Evolutionary conservation across 1,140 invertebrate genomes (phyloP), one percentile per base, ranked within the genome.

Genomic region (Asbolus verrucosus): DNA sequence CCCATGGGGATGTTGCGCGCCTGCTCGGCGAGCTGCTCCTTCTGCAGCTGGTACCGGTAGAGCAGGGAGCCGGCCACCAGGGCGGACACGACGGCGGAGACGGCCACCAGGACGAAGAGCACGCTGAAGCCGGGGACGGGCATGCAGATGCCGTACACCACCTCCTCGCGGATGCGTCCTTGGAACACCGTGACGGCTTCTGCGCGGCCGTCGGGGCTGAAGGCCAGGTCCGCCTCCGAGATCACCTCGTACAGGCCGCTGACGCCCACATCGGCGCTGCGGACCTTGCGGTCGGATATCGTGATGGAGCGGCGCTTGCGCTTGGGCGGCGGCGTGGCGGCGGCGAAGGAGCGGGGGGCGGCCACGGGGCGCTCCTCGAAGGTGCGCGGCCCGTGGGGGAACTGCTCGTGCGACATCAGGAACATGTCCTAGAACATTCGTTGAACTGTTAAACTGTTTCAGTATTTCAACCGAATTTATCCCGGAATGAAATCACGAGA

Each of bases 101-200:
- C 88, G 0, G 93, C 92, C 1, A 94, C 91, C 8, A 95, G 86
- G 19, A 95, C 92, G 81, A 96, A 96, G 4, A 95, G 84, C 1
- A 93, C 89, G 72, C 94, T 94, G 78, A 97, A 95, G 13, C 93
- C 92, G 0, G 93, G 89, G 15, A 94, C 90, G 0, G 94, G 94
- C 81, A 97, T 87, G 75, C 94, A 97, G 24, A 97, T 94, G 30
- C 94, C 94, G 77, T 97, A 96, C 0, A 96, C 91, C 0, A 95
- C 91, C 81, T 94, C 93, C 79, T 94, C 91, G 30, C 90, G 86
- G 79, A 94, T 94, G 77, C 91, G 86, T 16, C 94, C 94, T 80
- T 94, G 91, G 81, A 95, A 95, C 0, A 94, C 91, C 5, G 92
- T 93, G 0, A 94, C 92, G 0, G 92, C 89, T 81, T 94, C 92